Conservation (phyloP, 2,113 vertebrate species). For the Macaca mulatta region DNA sequence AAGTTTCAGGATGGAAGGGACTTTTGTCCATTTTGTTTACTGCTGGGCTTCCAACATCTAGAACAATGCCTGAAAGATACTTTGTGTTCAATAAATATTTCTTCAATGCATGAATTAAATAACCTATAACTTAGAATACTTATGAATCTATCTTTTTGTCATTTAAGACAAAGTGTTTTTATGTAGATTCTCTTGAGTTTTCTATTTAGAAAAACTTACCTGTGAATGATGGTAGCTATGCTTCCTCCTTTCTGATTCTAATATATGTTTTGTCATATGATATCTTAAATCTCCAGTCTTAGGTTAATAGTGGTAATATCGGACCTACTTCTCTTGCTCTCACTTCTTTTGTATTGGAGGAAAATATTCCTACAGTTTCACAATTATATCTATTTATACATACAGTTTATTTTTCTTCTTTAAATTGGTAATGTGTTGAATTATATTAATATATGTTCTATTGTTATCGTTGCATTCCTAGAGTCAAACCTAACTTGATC, state of each 20-base stretch:
- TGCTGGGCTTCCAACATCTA: neutral
- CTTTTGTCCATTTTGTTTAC: neutral
- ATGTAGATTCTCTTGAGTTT: neutral
- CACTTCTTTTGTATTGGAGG: neutral
- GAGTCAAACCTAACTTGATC: neutral
- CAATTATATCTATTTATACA: neutral
- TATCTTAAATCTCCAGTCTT: neutral
- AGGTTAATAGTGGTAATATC: neutral
- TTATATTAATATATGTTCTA: neutral
- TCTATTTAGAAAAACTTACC: neutral
- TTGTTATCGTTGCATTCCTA: neutral
- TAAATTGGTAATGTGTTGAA: neutral
- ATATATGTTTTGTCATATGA: neutral
- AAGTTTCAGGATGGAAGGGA: neutral
- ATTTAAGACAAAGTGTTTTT: neutral
- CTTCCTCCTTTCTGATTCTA: neutral
- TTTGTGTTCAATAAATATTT: neutral
- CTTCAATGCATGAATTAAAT: neutral
- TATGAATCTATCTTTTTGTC: neutral
- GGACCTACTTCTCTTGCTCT: too few relatives aligned
- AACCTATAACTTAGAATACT: neutral
- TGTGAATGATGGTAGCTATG: neutral
- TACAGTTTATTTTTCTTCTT: neutral
- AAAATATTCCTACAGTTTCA: neutral
- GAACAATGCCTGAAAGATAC: neutral